These are phyloP conservation scores for Drosophila jambulina DNA, from an alignment of 1,140 invertebrate genomes.

Conservation along the genomic window DNA sequence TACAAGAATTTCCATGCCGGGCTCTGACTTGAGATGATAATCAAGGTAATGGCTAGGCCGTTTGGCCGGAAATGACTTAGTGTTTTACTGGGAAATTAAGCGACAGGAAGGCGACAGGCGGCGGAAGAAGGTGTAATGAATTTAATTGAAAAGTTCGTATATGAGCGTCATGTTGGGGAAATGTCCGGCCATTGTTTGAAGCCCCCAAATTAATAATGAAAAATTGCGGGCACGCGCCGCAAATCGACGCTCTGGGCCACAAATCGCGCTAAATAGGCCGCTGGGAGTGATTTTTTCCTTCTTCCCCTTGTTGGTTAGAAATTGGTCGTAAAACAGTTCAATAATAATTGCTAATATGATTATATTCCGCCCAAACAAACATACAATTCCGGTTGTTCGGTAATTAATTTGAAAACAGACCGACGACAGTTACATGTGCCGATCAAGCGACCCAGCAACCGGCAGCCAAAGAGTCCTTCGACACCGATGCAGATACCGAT, in stretches of 20 bases:
- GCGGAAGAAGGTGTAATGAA: conserved; percentile 76
- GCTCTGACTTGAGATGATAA: conserved; percentile 73
- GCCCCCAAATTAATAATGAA: conserved; percentile 22
- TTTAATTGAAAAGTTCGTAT: conserved; percentile 77
- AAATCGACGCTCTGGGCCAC: conserved; percentile 56
- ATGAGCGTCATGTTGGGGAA: conserved; percentile 54
- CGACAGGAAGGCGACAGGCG: conserved; percentile 37
- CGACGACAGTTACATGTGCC: conserved; percentile 63
- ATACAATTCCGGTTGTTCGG: conserved; percentile 29
- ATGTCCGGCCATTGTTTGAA: conserved; percentile 42
- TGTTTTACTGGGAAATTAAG: conserved; percentile 73
- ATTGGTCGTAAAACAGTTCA: conserved; percentile 46
- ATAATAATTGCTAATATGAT: conserved; percentile 47
- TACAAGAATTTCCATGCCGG: conserved; percentile 50
- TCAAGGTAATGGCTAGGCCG: conserved; percentile 73
- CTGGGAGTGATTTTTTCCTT: conserved; percentile 34
- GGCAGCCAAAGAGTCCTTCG: conserved; percentile 42
- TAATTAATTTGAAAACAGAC: conserved; percentile 61
- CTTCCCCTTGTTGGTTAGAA: neutral
- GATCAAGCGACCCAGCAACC: conserved; percentile 22
- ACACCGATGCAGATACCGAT: conserved; percentile 16
- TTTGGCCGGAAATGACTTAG: conserved; percentile 79
- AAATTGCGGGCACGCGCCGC: conserved; percentile 54
- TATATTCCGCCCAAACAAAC: conserved; percentile 19
- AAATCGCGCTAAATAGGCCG: conserved; percentile 56